phyloP scores from a whole-genome alignment of 2,113 vertebrate species.

The Ariopsis seemanni region DNA sequence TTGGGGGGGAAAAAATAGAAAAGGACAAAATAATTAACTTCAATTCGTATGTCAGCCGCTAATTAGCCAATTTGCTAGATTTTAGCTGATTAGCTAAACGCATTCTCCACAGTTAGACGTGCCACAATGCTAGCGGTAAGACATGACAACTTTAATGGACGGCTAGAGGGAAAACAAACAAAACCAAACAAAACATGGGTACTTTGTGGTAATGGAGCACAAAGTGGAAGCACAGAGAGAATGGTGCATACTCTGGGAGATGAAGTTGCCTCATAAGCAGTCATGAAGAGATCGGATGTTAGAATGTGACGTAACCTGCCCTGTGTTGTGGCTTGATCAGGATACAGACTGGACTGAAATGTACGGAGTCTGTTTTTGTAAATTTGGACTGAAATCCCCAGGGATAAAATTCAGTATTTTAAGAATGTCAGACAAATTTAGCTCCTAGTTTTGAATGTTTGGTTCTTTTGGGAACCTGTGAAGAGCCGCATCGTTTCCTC shows the following conservation, averaged over 20 bases:
- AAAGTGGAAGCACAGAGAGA: background rate
- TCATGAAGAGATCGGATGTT: background rate
- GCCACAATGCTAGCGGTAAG: no score
- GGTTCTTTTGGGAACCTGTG: background rate
- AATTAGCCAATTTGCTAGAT: no score
- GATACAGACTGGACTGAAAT: background rate
- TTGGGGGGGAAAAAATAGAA: no score
- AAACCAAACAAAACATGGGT: no score
- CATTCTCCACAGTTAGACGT: no score
- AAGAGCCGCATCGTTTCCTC: background rate
- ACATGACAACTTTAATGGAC: no score
- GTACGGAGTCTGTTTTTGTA: background rate
- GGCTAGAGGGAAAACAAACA: no score
- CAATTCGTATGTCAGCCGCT: no score
- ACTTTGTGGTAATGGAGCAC: no score
- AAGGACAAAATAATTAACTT: no score
- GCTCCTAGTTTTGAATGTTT: background rate
- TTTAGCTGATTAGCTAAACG: no score
- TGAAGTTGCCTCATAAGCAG: background rate
- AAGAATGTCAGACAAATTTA: background rate
- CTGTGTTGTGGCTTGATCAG: background rate
- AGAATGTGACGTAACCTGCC: background rate
- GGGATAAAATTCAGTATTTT: background rate
- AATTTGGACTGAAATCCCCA: background rate
- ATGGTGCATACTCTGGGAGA: background rate